Conservation (phyloP, 2,888 invertebrate genomes). For the Lucinisca nassula region DNA sequence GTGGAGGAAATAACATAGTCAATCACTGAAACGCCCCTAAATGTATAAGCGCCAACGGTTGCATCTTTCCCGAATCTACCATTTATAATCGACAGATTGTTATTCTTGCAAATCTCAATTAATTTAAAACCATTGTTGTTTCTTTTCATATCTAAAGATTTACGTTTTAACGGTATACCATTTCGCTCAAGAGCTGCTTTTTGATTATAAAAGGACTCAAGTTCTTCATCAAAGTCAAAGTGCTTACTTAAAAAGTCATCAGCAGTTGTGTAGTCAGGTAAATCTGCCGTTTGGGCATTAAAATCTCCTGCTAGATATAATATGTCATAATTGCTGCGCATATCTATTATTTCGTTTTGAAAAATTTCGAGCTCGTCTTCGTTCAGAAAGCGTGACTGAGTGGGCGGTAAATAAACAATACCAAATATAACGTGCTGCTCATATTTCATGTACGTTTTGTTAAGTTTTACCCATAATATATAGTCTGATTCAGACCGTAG, state of each 20-base stretch:
- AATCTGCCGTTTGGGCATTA: too few relatives aligned
- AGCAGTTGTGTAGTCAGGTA: background rate
- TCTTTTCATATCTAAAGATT: background rate
- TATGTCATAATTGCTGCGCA: background rate
- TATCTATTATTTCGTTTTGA: background rate
- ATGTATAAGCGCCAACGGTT: too few relatives aligned
- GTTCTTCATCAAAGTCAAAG: background rate
- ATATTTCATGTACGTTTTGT: too few relatives aligned
- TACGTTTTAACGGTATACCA: background rate
- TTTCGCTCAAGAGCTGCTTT: background rate
- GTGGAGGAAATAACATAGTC: too few relatives aligned
- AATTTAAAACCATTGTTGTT: background rate
- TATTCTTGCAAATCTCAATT: background rate
- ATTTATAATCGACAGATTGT: too few relatives aligned
- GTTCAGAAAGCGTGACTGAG: too few relatives aligned
- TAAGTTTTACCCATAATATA: conserved; percentile 15
- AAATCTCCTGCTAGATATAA: too few relatives aligned
- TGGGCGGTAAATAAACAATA: too few relatives aligned
- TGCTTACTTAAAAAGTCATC: conserved; percentile 3
- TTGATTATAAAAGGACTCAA: background rate
- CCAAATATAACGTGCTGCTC: too few relatives aligned
- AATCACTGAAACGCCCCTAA: too few relatives aligned
- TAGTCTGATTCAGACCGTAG: conserved; percentile 21
- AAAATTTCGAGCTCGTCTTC: background rate
- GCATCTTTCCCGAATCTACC: too few relatives aligned